phyloP scores from a whole-genome alignment of 2,797 vertebrate species.

The Micromesistius poutassou region DNA sequence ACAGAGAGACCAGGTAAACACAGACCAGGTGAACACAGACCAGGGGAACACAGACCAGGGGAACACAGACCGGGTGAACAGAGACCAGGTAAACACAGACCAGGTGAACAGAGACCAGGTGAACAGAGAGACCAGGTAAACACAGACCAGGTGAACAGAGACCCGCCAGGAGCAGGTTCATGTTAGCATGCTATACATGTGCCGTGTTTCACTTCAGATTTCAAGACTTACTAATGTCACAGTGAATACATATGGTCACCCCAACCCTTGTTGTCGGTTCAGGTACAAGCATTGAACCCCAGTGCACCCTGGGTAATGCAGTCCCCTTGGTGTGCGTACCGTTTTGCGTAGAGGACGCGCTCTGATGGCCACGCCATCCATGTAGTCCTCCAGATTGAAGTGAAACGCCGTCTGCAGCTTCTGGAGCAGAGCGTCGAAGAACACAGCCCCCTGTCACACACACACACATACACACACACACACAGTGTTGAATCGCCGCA shows the following conservation, averaged over 20 bases:
- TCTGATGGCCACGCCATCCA: conserved; percentile 95
- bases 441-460: conserved; percentile 80
- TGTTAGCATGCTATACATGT: background rate
- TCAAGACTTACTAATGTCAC: background rate
- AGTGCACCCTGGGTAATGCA: background rate
- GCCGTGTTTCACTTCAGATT: background rate
- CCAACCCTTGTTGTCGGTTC: background rate
- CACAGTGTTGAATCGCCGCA: background rate
- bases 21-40: no score
- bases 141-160: conserved; percentile 1
- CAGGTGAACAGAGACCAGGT: no score
- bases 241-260: background rate
- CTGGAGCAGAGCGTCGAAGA: conserved; percentile 90
- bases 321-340: conserved; percentile 58
- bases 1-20: no score
- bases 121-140: no score
- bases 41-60: no score
- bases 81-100: no score
- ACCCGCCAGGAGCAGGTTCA: background rate
- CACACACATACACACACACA: conserved; percentile 12
- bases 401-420: conserved; percentile 92
- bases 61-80: no score
- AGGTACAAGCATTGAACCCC: background rate
- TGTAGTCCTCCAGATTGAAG: conserved; percentile 93
- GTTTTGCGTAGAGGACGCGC: conserved; percentile 89